phyloP scores from a whole-genome alignment of 2,113 vertebrate species.

The Bombycilla garrulus region DNA sequence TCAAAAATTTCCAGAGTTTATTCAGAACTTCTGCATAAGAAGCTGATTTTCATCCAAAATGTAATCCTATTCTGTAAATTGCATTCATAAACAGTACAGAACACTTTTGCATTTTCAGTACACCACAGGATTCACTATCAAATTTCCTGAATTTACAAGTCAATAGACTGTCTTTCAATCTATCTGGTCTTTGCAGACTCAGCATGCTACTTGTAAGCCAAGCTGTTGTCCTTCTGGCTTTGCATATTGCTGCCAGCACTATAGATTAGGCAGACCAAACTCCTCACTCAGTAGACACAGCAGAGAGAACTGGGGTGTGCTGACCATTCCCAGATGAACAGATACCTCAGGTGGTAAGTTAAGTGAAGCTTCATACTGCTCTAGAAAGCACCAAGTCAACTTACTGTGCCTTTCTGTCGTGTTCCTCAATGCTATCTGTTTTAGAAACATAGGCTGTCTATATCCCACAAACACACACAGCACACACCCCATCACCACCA shows the following conservation, averaged over 20 bases:
- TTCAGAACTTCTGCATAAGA: background rate
- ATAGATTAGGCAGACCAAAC: background rate
- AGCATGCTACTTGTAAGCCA: slow-evolving; percentile 30
- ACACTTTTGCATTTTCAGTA: background rate
- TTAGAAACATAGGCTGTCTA: background rate
- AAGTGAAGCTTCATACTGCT: background rate
- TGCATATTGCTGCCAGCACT: background rate
- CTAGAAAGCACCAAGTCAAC: background rate
- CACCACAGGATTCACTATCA: background rate
- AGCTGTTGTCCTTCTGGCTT: slow-evolving; percentile 50
- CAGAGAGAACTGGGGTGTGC: background rate
- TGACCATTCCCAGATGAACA: background rate
- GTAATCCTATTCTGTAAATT: background rate
- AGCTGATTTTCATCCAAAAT: background rate
- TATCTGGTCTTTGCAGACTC: slow-evolving; percentile 19
- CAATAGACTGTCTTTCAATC: slow-evolving; percentile 17
- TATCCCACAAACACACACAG: background rate
- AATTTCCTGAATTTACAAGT: slow-evolving; percentile 35
- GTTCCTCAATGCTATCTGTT: background rate
- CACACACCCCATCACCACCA: too few relatives aligned
- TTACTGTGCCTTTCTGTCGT: background rate
- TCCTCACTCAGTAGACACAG: background rate
- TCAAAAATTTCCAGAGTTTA: background rate
- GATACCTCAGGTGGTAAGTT: background rate
- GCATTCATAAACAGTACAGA: background rate